These are phyloP conservation scores for Dorcus parallelipipedus DNA, from an alignment of 2,888 invertebrate species.

Conservation along the genomic window DNA sequence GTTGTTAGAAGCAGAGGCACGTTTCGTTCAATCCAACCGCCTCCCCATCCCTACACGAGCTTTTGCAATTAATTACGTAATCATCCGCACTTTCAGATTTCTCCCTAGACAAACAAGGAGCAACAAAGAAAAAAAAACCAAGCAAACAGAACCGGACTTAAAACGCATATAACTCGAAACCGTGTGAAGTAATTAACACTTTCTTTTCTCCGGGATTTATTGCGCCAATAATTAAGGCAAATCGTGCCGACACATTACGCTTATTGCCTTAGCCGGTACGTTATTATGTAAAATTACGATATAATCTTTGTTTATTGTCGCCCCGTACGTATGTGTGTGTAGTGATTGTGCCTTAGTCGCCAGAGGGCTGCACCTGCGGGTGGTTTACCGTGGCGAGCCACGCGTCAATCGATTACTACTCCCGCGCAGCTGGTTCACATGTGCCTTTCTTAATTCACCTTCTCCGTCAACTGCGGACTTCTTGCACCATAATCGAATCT, in stretches of 20 bases:
- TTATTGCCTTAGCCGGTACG: background rate
- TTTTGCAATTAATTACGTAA: too few species aligned
- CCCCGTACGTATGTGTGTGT: background rate
- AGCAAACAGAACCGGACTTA: too few species aligned
- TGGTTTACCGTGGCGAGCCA: conserved; percentile 35
- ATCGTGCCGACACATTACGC: background rate
- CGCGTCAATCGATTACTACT: conserved; percentile 41
- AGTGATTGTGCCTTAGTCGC: conserved; percentile 15
- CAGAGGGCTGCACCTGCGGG: conserved; percentile 31
- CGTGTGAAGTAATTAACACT: background rate
- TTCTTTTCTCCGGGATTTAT: background rate
- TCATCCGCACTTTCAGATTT: too few species aligned
- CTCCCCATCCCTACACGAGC: too few species aligned
- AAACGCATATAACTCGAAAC: background rate
- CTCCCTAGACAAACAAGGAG: too few species aligned
- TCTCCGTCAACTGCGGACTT: conserved; percentile 11
- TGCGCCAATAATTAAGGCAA: background rate
- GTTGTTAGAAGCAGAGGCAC: too few species aligned
- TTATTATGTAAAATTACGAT: conserved; percentile 1
- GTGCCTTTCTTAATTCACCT: conserved; percentile 30
- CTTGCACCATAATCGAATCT: conserved; percentile 8
- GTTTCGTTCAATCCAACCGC: too few species aligned
- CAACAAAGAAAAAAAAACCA: too few species aligned
- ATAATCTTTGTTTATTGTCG: background rate
- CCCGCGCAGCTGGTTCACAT: conserved; percentile 36